A percentile compares a stretch with the other conserved stretches of the same genome.
Conservation (phyloP, 2,113 vertebrate species). For the Oncorhynchus kisutch region DNA sequence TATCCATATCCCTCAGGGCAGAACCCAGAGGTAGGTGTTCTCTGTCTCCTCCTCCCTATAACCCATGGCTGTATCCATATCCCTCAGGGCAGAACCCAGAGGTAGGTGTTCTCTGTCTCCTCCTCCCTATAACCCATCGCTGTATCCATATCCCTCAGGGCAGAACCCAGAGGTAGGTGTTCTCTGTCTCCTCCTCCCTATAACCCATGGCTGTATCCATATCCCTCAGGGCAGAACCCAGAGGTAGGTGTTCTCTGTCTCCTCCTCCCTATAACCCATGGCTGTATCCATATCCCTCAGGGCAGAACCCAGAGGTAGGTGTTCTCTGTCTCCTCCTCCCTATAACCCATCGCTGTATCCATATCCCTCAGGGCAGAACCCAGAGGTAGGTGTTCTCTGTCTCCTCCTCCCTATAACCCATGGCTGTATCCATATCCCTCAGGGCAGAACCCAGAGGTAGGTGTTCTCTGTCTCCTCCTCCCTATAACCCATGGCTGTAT, state of each 20-base stretch:
- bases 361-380: constrained; percentile 42
- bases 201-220: constrained; percentile 49
- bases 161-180: constrained; percentile 18
- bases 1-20: constrained; percentile 47
- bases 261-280: constrained; percentile 34
- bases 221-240: constrained; percentile 40
- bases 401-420: constrained; percentile 31
- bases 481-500: constrained; percentile 46
- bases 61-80: constrained; percentile 53
- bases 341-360: constrained; percentile 48
- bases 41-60: constrained; percentile 4
- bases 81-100: constrained; percentile 35
- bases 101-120: constrained; percentile 8
- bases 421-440: constrained; percentile 50
- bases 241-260: constrained; percentile 15
- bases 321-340: not conserved
- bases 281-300: constrained; percentile 51
- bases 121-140: constrained; percentile 38
- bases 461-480: not conserved
- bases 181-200: not conserved
- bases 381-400: constrained; percentile 20
- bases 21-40: constrained; percentile 19
- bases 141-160: constrained; percentile 51
- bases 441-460: constrained; percentile 32
- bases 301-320: constrained; percentile 25